These are phyloP conservation scores for Stichodactyla mertensii DNA, from an alignment of 64 coral and sea anemone genomes.

Conservation along the genomic window DNA sequence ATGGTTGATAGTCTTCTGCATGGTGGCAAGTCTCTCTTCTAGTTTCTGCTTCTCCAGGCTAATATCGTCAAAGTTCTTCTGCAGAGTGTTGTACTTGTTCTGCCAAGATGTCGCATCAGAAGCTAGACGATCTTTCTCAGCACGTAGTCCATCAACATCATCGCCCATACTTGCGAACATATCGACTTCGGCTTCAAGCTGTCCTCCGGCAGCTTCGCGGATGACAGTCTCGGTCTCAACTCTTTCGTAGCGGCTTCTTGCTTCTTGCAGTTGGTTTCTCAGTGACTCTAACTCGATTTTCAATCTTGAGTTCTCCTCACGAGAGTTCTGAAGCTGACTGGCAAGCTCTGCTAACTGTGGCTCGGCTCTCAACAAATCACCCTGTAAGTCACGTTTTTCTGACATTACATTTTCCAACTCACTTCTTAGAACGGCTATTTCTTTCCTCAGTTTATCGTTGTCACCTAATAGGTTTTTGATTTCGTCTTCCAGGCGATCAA, in stretches of 20 bases:
- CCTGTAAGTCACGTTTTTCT: slow-evolving; percentile 60
- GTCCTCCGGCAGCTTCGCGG: slow-evolving; percentile 43
- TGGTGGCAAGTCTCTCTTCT: slow-evolving; percentile 72
- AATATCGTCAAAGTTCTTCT: slow-evolving; percentile 68
- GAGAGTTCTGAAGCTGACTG: slow-evolving; percentile 38
- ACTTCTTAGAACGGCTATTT: slow-evolving; percentile 45
- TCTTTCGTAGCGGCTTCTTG: slow-evolving; percentile 24
- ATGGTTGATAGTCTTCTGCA: slow-evolving; percentile 79
- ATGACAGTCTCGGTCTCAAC: slow-evolving; percentile 46
- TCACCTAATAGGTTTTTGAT: slow-evolving; percentile 36
- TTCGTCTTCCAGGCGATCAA: slow-evolving; percentile 71
- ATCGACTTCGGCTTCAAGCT: slow-evolving; percentile 53
- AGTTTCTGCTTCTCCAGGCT: slow-evolving; percentile 68
- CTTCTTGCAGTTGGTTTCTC: slow-evolving; percentile 45
- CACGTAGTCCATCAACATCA: slow-evolving; percentile 62
- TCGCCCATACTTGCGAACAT: slow-evolving; percentile 59
- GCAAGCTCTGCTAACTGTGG: slow-evolving; percentile 47
- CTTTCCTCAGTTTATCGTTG: slow-evolving; percentile 65
- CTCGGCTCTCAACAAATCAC: slow-evolving; percentile 40
- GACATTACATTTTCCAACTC: slow-evolving; percentile 62
- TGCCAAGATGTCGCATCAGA: slow-evolving; percentile 63
- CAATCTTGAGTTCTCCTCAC: slow-evolving; percentile 56
- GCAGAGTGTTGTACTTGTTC: slow-evolving; percentile 69
- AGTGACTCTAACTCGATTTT: slow-evolving; percentile 54
- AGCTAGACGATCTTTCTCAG: slow-evolving; percentile 66